A percentile compares a stretch with the other conserved stretches of the same genome.
Evolutionary conservation across 30 jellyfish, hydroid and myxozoan genomes (phyloP).

Genomic region (Catostylus mosaicus): DNA sequence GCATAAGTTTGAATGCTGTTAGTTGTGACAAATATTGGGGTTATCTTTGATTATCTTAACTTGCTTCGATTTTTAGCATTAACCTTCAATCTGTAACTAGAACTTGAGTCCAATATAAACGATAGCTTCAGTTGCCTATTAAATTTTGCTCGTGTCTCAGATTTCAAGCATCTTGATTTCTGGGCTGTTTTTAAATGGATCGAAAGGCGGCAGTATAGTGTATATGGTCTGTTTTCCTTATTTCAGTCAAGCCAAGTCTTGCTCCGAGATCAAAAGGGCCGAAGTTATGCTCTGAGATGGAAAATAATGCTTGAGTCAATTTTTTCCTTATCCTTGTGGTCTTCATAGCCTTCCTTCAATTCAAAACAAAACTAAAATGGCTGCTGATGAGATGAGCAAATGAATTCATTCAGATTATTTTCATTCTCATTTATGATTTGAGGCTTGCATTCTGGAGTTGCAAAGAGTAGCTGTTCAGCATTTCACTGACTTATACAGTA

Average conservation of each 20-base stretch:
- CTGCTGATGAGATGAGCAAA: not conserved
- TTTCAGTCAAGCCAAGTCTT: not conserved
- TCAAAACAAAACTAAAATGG: not conserved
- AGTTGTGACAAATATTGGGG: too few relatives aligned
- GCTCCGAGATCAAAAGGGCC: not conserved
- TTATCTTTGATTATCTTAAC: too few relatives aligned
- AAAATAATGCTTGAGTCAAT: not conserved
- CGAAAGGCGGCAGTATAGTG: not conserved
- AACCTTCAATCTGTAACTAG: too few relatives aligned
- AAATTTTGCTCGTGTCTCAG: too few relatives aligned
- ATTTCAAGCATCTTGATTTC: not conserved
- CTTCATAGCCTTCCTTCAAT: not conserved
- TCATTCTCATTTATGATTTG: not conserved
- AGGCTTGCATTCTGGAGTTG: not conserved
- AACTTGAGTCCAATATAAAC: not conserved
- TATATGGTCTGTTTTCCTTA: not conserved
- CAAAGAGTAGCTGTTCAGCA: not conserved
- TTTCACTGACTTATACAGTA: not conserved
- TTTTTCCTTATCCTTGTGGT: not conserved
- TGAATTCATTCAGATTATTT: not conserved
- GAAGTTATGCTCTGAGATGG: not conserved
- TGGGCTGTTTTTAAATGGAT: not conserved
- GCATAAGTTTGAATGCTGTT: too few relatives aligned
- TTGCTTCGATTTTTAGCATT: too few relatives aligned
- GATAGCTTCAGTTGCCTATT: too few relatives aligned